These are phyloP conservation scores for Aurelia aurita DNA, from an alignment of 30 jellyfish, hydroid and myxozoan species.

Conservation along the genomic window DNA sequence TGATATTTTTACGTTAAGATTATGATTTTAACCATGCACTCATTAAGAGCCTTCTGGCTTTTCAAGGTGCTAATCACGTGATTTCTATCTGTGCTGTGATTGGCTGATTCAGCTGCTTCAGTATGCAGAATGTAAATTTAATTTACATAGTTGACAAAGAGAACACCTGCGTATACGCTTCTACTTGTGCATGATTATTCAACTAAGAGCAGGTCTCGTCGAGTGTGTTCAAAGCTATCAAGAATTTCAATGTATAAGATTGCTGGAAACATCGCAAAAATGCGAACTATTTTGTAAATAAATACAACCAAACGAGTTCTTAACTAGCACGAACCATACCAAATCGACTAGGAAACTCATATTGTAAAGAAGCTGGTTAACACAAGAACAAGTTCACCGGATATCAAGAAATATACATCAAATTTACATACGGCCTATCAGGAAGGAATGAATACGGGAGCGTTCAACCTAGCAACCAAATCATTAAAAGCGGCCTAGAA, in stretches of 20 bases:
- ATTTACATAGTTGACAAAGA: slow-evolving; percentile 12
- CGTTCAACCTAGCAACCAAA: no score
- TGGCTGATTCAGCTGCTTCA: slow-evolving; percentile 3
- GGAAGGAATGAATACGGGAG: no score
- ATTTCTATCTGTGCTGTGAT: background rate
- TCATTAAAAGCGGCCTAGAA: no score
- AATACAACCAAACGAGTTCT: no score
- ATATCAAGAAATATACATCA: no score
- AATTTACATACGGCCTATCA: no score
- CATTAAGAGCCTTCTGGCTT: background rate
- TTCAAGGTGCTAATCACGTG: slow-evolving; percentile 6
- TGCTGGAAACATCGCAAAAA: slow-evolving; percentile 3
- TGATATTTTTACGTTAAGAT: no score
- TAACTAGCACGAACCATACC: no score
- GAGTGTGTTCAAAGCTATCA: slow-evolving; percentile 4
- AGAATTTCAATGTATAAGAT: background rate
- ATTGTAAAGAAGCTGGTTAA: no score
- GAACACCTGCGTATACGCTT: slow-evolving; percentile 48
- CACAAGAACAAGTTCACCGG: no score
- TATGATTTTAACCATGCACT: no score
- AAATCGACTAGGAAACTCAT: no score
- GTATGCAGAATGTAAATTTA: background rate
- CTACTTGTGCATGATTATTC: slow-evolving; percentile 40
- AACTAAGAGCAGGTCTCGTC: slow-evolving; percentile 26
- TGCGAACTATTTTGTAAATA: background rate